Percentiles rank a stretch among this genome's conserved stretches.
Evolutionary conservation across 2,113 vertebrate species (phyloP).

Genomic region (Semicossyphus pulcher): DNA sequence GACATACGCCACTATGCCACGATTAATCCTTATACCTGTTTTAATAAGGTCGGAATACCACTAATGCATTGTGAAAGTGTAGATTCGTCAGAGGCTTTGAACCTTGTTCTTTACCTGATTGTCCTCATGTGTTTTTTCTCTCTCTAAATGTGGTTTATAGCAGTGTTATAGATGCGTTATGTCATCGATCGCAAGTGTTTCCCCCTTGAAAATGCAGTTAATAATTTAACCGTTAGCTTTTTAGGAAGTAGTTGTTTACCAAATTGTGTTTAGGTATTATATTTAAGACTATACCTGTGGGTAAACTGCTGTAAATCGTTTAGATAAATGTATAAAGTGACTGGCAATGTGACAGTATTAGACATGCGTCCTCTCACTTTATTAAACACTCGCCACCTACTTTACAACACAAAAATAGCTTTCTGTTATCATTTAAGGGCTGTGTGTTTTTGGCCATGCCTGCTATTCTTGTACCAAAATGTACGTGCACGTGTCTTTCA

Average conservation of each 20-base stretch:
- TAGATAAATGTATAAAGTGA: constrained; percentile 7
- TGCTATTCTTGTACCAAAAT: constrained; percentile 63
- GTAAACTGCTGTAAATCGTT: constrained; percentile 27
- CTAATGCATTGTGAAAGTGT: not conserved
- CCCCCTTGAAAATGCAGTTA: not conserved
- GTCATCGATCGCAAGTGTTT: not conserved
- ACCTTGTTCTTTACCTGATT: not conserved
- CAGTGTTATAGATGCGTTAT: not conserved
- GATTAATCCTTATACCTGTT: not conserved
- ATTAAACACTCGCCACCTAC: constrained; percentile 52
- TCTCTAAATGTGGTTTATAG: not conserved
- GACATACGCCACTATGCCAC: not conserved
- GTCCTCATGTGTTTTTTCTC: not conserved
- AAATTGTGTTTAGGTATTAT: not conserved
- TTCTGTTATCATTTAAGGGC: constrained; percentile 41
- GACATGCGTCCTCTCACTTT: constrained; percentile 14
- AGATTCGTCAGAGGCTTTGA: not conserved
- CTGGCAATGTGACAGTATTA: constrained; percentile 1
- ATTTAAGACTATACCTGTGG: not conserved
- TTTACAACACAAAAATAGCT: constrained; percentile 54
- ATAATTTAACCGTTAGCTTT: not conserved
- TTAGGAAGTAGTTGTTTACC: not conserved
- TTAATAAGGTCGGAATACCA: not conserved
- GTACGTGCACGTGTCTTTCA: constrained; percentile 46
- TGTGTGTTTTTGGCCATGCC: constrained; percentile 48